Conservation (phyloP, 2,113 vertebrate species). For the Saguinus midas region DNA sequence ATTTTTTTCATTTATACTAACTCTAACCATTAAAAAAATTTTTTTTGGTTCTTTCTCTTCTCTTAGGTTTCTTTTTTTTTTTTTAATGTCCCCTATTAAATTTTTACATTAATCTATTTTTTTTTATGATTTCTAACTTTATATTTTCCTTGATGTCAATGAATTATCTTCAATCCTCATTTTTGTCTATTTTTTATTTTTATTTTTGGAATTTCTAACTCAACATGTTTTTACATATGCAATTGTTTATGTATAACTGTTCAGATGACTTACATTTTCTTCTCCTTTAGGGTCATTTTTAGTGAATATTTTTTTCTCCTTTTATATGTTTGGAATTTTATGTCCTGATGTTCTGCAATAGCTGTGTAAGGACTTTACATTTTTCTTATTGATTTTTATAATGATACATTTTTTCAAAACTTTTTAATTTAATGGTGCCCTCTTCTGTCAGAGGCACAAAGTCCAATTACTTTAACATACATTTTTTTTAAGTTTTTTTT, state of each 20-base stretch:
- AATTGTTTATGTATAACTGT: not conserved
- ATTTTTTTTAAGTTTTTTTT: not conserved
- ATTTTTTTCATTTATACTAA: not conserved
- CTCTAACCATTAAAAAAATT: fast-evolving
- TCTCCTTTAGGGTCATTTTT: not conserved
- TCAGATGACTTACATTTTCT: not conserved
- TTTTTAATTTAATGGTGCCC: slow-evolving; percentile 32
- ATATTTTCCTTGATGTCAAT: not conserved
- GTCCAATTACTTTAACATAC: not conserved
- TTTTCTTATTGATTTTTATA: not conserved
- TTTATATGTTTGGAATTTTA: not conserved
- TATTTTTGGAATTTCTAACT: not conserved
- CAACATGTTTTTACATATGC: not conserved
- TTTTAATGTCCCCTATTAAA: not conserved
- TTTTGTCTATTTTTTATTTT: not conserved
- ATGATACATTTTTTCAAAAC: not conserved
- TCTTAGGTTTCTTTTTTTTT: not conserved
- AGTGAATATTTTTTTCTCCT: not conserved
- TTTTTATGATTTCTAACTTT: not conserved
- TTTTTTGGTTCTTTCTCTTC: not conserved
- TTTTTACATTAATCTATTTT: not conserved
- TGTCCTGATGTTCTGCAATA: not conserved
- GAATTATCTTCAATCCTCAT: not conserved
- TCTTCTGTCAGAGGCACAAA: slow-evolving; percentile 49
- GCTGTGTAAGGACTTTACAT: not conserved